These are phyloP conservation scores for Caerostris extrusa DNA, from an alignment of 1,140 invertebrate species.

Conservation along the genomic window DNA sequence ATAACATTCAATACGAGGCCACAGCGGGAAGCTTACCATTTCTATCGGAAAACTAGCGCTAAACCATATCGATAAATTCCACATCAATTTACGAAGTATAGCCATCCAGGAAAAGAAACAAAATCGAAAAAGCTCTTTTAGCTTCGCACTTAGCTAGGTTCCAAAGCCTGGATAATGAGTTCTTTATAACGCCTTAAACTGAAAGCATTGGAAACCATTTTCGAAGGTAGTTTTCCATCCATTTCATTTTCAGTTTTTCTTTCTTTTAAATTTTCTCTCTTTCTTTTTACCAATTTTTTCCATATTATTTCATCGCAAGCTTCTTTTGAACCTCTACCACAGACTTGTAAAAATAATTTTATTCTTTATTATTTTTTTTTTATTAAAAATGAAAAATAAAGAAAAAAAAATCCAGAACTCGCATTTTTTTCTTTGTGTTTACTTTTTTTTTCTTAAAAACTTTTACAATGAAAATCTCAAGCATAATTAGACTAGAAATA, in stretches of 20 bases:
- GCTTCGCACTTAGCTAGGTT: background rate
- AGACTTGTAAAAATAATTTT: too few relatives aligned
- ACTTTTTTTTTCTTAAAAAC: background rate
- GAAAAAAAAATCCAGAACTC: background rate
- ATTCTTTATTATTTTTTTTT: too few relatives aligned
- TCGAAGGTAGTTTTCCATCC: slow-evolving; percentile 68
- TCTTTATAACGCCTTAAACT: slow-evolving; percentile 70
- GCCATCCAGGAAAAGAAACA: background rate
- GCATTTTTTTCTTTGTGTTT: background rate
- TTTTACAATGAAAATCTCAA: slow-evolving; percentile 54
- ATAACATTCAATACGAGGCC: background rate
- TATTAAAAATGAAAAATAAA: background rate
- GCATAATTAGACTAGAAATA: slow-evolving; percentile 67
- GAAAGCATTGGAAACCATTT: slow-evolving; percentile 69
- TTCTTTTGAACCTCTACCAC: too few relatives aligned
- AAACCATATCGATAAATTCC: slow-evolving; percentile 67
- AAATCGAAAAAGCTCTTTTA: slow-evolving; percentile 42
- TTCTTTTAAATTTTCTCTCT: background rate
- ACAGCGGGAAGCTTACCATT: background rate
- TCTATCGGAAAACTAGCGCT: background rate
- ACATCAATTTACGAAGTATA: slow-evolving; percentile 63
- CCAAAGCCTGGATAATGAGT: slow-evolving; percentile 61
- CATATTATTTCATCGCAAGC: background rate
- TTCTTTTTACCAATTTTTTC: background rate
- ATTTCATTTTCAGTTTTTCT: slow-evolving; percentile 31